These are phyloP conservation scores for Bursaphelenchus mucronatus DNA, from an alignment of 1,140 invertebrate genomes.

Conservation along the genomic window DNA sequence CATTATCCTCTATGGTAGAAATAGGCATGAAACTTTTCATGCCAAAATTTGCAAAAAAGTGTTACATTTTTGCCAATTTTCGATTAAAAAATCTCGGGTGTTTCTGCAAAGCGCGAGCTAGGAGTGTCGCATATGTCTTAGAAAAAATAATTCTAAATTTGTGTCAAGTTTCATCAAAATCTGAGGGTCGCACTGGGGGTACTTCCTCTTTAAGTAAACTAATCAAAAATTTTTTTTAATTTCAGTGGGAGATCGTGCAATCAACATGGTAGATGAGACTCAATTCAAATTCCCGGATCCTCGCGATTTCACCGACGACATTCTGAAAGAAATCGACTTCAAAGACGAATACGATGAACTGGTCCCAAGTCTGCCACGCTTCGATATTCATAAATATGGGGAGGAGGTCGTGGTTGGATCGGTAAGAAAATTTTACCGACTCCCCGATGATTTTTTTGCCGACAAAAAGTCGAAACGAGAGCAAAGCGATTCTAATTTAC, in stretches of 20 bases:
- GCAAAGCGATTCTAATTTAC: not conserved
- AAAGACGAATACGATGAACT: slow-evolving; percentile 24
- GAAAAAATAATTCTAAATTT: no score
- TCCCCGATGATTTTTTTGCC: not conserved
- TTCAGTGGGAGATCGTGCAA: slow-evolving; percentile 13
- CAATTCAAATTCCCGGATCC: slow-evolving; percentile 20
- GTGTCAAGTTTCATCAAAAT: no score
- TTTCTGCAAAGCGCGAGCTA: no score
- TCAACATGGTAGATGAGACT: slow-evolving; percentile 27
- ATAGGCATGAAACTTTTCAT: no score
- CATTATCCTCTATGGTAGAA: no score
- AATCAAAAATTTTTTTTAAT: not conserved
- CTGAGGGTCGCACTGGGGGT: no score
- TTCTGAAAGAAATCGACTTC: slow-evolving; percentile 22
- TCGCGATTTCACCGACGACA: slow-evolving; percentile 16
- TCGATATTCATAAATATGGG: slow-evolving; percentile 20
- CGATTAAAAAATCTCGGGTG: no score
- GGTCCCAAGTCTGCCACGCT: slow-evolving; percentile 16
- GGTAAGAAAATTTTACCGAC: slow-evolving; percentile 1
- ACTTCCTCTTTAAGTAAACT: not conserved
- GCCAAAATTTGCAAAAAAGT: no score
- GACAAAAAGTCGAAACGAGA: not conserved
- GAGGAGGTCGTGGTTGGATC: slow-evolving; percentile 21
- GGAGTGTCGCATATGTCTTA: no score
- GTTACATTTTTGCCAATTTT: no score